phyloP scores from a whole-genome alignment of 2,797 vertebrate species.

The Yasuhikotakia modesta region DNA sequence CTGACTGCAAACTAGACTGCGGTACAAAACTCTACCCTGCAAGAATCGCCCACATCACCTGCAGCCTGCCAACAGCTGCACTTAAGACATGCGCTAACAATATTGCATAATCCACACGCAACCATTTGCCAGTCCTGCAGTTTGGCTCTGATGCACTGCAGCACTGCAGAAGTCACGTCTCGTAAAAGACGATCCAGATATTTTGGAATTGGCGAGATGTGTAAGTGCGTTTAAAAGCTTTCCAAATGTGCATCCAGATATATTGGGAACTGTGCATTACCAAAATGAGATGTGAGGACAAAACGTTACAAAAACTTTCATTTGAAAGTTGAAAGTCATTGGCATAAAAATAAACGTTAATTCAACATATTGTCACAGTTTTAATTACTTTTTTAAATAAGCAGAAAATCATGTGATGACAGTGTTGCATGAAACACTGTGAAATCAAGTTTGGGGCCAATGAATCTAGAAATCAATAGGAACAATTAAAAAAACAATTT shows the following conservation, averaged over 20 bases:
- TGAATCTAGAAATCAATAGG: too few species aligned
- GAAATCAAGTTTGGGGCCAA: too few species aligned
- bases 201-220: background rate
- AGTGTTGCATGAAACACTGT: too few species aligned
- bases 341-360: background rate
- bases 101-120: constrained; percentile 13
- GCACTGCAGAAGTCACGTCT: background rate
- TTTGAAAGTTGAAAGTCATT: background rate
- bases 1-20: too few species aligned
- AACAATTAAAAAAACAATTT: too few species aligned
- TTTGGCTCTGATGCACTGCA: constrained; percentile 33
- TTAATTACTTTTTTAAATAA: too few species aligned
- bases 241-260: constrained; percentile 3
- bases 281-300: constrained; percentile 19
- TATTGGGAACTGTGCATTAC: background rate
- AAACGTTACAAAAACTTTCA: background rate
- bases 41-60: constrained; percentile 52
- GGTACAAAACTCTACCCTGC: constrained; percentile 39
- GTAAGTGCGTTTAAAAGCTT: constrained; percentile 8
- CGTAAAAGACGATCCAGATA: background rate
- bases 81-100: constrained; percentile 28
- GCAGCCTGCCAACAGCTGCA: constrained; percentile 48
- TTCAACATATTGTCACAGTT: too few species aligned
- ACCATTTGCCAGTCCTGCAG: constrained; percentile 33
- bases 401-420: too few species aligned